phyloP scores from a whole-genome alignment of 2,888 invertebrate species.

The Sylvicola fuscatus region DNA sequence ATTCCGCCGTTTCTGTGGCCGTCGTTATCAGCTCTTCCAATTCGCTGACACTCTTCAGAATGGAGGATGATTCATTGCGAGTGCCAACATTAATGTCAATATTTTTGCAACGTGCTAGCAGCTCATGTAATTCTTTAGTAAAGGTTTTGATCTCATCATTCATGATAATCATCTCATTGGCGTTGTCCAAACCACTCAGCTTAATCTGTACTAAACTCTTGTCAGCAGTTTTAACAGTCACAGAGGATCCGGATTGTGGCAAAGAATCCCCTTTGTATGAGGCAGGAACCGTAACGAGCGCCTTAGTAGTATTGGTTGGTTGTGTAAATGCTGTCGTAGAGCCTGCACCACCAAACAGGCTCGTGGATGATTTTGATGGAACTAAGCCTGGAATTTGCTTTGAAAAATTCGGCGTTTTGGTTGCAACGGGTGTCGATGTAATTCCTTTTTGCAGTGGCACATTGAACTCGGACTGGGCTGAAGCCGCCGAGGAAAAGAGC shows the following conservation, averaged over 20 bases:
- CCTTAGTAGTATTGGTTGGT: no score
- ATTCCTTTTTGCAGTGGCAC: slow-evolving; percentile 15
- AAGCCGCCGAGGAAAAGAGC: not conserved
- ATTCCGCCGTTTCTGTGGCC: slow-evolving; percentile 35
- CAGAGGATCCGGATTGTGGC: no score
- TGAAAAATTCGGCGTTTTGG: slow-evolving; percentile 4
- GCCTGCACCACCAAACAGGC: slow-evolving; percentile 1
- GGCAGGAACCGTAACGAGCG: no score
- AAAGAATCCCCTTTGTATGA: no score
- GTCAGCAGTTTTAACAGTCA: no score
- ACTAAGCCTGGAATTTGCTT: not conserved
- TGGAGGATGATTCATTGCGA: no score
- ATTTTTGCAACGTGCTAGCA: slow-evolving; percentile 31
- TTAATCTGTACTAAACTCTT: not conserved
- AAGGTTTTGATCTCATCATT: slow-evolving; percentile 42
- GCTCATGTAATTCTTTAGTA: slow-evolving; percentile 39
- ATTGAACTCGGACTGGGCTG: slow-evolving; percentile 8
- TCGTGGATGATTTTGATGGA: slow-evolving; percentile 4
- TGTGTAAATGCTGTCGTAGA: no score
- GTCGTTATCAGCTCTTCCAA: slow-evolving; percentile 11
- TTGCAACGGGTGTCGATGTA: slow-evolving; percentile 18
- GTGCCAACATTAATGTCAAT: slow-evolving; percentile 28
- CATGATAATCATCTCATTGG: slow-evolving; percentile 15
- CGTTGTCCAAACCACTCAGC: not conserved
- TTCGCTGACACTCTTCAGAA: no score